Base-by-base conservation (phyloP, 64 coral and sea anemone genomes). In the Platygyra sinensis region DNA sequence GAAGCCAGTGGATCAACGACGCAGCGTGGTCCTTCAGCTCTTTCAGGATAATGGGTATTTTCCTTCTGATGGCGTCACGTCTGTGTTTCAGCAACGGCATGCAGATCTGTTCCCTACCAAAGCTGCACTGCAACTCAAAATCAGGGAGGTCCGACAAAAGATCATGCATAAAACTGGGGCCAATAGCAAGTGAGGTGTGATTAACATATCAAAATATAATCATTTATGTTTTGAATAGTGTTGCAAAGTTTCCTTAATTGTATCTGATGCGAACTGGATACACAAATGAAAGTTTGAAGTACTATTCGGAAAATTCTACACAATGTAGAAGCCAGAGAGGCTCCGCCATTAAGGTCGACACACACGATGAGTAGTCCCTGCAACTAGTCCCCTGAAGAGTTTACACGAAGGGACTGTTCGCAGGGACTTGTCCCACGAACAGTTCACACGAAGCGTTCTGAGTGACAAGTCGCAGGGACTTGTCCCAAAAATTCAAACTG, bases 61-160 rank as follows among this genome's bases (percentile, higher is more conserved):
- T 30, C 93, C 93, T 0, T 49, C 89, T 30, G 93, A 95, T 31
- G 73, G 29, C 14, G 46, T 73, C 13, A 95, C 89, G 0, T 52
- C 64, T 15, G 76, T 87, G 22, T 95, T 91, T 54, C 88, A 90
- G 18, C 83, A 90, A 30, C 30, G 63, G 13, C 82, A 91, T 49
- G 31, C 25, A 30, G 89, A 95, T 62, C 50, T 91, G 17, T 95
- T 95, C 24, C 93, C 83, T 0, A 91, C 59, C 29, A 95, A 91
- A 42, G 78, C 38, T n/a, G 73, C 83, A n/a, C 69, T 95, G 31
- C 89, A 95, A n/a, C 59, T 95, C 7, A 95, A 95, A 73, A 95
- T 95, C 17, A 51, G 93, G 30, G 93, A 95, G 49, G 93, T 95
- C 22, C 65, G 93, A 11, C 93, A 95, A 36, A 95, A 91, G 81